Evolutionary conservation across 2,113 vertebrate species (phyloP), one percentile per base, ranked within the genome.

Genomic region (Aldabrachelys gigantea): DNA sequence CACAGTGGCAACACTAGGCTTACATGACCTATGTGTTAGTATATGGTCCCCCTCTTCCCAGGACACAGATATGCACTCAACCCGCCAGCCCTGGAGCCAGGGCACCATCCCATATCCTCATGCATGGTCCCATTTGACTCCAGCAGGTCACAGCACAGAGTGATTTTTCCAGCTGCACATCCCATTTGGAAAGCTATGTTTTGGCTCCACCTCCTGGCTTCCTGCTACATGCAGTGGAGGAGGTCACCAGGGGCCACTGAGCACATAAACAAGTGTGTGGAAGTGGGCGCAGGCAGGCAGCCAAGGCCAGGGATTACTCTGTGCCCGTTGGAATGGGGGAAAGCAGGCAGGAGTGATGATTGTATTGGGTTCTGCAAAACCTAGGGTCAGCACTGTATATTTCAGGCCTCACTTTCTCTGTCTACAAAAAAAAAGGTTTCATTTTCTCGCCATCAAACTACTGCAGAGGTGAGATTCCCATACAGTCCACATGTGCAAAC

Each of bases 121-220:
- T 5, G 6, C 79, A 21, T 52, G 49, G 50, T n/a, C 50, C 50
- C 79, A 52, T 35, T 10, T 31, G 10, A 50, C 14, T 52, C 50
- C 79, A 80, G 56, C 0, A 19, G 59, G 80, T 44, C 88, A 53
- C 82, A 78, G 41, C 41, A 78, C 25, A 78, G 7, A 78, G 27
- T 29, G 75, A 78, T 78, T 78, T 78, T 24, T 38, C 41, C 75
- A 78, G 14, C 17, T 4, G 82, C 89, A 35, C 84, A 8, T 14
- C 79, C 91, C 27, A 50, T 44, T 50, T 47, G 35, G 54, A n/a
- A 92, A 0, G 94, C 83, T 56, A 94, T 3, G 91, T 95, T 96
- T 95, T 96, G 96, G 96, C 96, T 96, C 97, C 96, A 87, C 95
- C 96, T 97, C 88, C 96, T 95, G 96, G 96, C 94, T 87, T 95